Conservation (phyloP, 2,113 vertebrate genomes). For the Gobiocypris rarus region DNA sequence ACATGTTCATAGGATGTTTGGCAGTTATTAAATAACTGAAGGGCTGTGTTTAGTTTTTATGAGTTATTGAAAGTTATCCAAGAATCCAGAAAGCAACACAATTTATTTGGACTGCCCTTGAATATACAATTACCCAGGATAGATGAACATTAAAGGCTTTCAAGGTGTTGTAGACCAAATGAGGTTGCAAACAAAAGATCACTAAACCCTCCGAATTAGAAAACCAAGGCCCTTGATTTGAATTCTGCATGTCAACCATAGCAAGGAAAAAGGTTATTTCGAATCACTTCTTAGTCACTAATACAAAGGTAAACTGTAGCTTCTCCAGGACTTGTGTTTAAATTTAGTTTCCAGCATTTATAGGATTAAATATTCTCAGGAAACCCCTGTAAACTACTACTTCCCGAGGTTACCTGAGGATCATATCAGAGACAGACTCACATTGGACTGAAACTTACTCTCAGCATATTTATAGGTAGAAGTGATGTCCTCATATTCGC, state of each 20-base stretch:
- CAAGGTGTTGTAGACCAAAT: background rate
- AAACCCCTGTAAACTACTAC: background rate
- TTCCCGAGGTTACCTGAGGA: too few species aligned
- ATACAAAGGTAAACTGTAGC: background rate
- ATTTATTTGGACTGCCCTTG: background rate
- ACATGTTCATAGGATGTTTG: background rate
- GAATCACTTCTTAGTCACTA: background rate
- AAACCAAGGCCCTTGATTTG: background rate
- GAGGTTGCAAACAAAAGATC: background rate
- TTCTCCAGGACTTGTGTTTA: background rate
- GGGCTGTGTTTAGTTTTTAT: background rate
- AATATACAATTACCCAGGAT: background rate
- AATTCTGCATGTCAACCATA: background rate
- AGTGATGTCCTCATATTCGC: constrained; percentile 74
- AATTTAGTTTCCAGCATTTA: background rate
- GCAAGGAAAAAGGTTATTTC: background rate
- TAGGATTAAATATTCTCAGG: background rate
- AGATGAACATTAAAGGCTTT: background rate
- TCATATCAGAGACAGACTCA: too few species aligned
- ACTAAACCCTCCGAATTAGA: background rate
- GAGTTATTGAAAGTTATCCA: background rate
- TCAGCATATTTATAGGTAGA: constrained; percentile 84
- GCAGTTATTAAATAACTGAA: background rate
- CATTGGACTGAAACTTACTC: constrained; percentile 69
- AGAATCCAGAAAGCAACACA: background rate